Percentiles rank a stretch among this genome's conserved stretches.
These are phyloP conservation scores for Dynastes grantii DNA, from an alignment of 2,888 invertebrate species.

Conservation along the genomic window DNA sequence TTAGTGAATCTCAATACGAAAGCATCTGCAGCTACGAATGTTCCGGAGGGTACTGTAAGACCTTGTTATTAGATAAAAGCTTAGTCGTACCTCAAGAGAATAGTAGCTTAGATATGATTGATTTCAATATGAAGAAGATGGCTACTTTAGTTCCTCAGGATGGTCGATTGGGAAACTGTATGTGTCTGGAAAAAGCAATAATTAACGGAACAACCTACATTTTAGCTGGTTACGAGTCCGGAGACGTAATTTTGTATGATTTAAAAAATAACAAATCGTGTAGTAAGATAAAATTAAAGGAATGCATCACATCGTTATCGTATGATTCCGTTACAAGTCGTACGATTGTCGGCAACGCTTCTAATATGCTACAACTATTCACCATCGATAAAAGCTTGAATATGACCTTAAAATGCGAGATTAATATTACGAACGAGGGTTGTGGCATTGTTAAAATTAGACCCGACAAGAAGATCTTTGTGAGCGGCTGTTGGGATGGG, in stretches of 20 bases:
- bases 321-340: conserved; percentile 78
- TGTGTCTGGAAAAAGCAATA: conserved; percentile 76
- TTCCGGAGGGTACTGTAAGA: conserved; percentile 83
- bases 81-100: conserved; percentile 79
- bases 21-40: conserved; percentile 74
- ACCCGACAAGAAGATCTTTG: conserved; percentile 81
- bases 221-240: conserved; percentile 83
- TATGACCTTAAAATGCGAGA: conserved; percentile 75
- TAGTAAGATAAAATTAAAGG: conserved; percentile 74
- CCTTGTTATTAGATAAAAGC: conserved; percentile 75
- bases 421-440: conserved; percentile 82
- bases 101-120: conserved; percentile 71
- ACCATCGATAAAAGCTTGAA: conserved; percentile 73
- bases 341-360: conserved; percentile 80
- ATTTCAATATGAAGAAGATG: conserved; percentile 68
- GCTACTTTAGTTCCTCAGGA: conserved; percentile 69
- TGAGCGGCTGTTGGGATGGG: conserved; percentile 85
- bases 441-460: conserved; percentile 80
- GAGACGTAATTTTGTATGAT: conserved; percentile 83
- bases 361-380: conserved; percentile 77
- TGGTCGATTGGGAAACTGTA: conserved; percentile 76
- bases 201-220: conserved; percentile 73
- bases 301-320: conserved; percentile 82
- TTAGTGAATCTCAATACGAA: conserved; percentile 75
- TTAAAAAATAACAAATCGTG: conserved; percentile 75